A percentile compares a stretch with the other conserved stretches of the same genome.
phyloP scores from a whole-genome alignment of 1,140 invertebrate genomes.

The Uloborus diversus region DNA sequence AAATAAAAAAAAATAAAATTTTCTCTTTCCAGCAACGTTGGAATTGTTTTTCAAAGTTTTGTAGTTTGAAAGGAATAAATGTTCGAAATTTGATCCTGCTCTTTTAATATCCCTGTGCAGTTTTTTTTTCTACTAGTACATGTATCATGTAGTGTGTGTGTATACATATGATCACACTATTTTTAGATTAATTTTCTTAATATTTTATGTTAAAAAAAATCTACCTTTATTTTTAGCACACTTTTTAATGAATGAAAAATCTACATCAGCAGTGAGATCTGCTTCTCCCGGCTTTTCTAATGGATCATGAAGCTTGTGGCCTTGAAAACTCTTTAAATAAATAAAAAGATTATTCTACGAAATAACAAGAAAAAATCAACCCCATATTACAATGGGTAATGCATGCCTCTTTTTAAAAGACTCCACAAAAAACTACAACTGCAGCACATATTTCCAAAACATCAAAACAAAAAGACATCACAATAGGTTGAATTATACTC shows the following conservation, averaged over 20 bases:
- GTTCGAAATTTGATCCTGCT: background rate
- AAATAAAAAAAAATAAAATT: too few relatives aligned
- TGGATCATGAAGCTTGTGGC: slow-evolving; percentile 86
- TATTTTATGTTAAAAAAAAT: background rate
- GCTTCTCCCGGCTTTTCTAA: slow-evolving; percentile 81
- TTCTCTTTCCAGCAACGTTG: background rate
- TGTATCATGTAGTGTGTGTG: too few relatives aligned
- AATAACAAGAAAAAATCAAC: background rate
- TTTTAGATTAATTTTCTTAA: background rate
- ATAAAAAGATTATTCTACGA: background rate
- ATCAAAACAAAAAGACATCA: too few relatives aligned
- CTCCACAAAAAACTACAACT: too few relatives aligned
- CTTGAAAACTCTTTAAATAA: slow-evolving; percentile 62
- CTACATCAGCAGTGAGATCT: slow-evolving; percentile 96
- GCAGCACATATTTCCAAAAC: too few relatives aligned
- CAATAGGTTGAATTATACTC: too few relatives aligned
- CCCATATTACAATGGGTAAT: too few relatives aligned
- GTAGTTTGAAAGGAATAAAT: background rate
- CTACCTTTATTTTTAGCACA: slow-evolving; percentile 65
- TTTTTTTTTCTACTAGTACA: too few relatives aligned
- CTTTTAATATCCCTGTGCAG: background rate
- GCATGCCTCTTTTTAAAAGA: too few relatives aligned
- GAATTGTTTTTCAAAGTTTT: background rate
- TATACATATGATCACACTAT: too few relatives aligned
- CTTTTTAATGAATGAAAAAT: slow-evolving; percentile 81